Evolutionary conservation across 2,888 invertebrate species (phyloP), one percentile per base, ranked within the genome.

Genomic region (Dysmachus trigonus): DNA sequence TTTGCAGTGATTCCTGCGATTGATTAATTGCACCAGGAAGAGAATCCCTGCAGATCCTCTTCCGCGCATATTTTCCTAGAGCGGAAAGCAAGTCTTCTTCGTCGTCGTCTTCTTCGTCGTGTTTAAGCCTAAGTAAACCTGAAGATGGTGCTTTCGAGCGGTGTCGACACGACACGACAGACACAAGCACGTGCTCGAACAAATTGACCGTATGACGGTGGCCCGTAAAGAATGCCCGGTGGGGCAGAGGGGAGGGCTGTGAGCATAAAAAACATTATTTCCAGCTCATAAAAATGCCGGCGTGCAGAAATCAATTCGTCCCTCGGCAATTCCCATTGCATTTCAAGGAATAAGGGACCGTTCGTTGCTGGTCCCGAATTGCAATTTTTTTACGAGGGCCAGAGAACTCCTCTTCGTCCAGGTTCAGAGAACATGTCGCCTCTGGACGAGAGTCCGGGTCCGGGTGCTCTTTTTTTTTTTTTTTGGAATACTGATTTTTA

Each of bases 241-340:
- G 27, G 38, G 71, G 10, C 38, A 27, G 53, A 72, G 18, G 31
- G 13, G 38, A 38, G 31, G 81, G 18, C 47, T 74, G 62, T 83
- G 47, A 62, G 53, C n/a, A 35, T 33, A 35, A 47, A 86, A 86
- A 86, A 87, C 83, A 87, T 87, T 87, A 87, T 86, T 87, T 87
- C 82, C 87, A 87, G 85, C 83, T 86, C 87, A 87, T 87, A 87
- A 87, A 87, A 87, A 86, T 86, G 87, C 87, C 86, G 86, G 87
- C 87, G 87, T 87, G 87, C 86, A 85, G 77, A 86, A 86, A 87
- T 86, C 85, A 83, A 72, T 85, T 86, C 81, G 84, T 47, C 82
- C 71, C 85, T 85, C 53, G 41, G 33, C 33, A 71, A 77, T 84
- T 72, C 84, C 84, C 81, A 83, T 38, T 72, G 83, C 83, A 38